These are phyloP conservation scores for Nezara viridula DNA, from an alignment of 2,888 invertebrate genomes.

Conservation along the genomic window DNA sequence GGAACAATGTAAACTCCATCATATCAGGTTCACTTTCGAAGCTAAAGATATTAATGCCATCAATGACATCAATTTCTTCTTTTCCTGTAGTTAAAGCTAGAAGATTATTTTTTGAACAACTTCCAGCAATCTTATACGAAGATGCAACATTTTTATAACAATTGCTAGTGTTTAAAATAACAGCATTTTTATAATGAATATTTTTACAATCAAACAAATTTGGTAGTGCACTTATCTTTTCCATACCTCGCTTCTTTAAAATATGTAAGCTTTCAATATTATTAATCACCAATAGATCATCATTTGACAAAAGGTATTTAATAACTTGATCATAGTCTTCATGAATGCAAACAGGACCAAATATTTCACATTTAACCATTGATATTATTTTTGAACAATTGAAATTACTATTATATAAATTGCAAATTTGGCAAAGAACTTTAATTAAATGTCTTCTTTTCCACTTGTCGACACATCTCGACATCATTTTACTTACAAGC, in stretches of 20 bases:
- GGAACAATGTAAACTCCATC: slow-evolving; percentile 29
- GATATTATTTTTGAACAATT: background rate
- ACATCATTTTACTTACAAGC: background rate
- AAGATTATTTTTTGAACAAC: slow-evolving; percentile 23
- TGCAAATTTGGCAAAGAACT: background rate
- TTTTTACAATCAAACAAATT: background rate
- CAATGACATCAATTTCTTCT: slow-evolving; percentile 48
- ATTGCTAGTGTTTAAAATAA: background rate
- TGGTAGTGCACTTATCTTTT: background rate
- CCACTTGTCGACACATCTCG: background rate
- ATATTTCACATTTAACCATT: background rate
- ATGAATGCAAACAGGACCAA: background rate
- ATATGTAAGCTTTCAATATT: background rate
- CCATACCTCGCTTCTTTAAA: background rate
- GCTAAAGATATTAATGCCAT: slow-evolving; percentile 45
- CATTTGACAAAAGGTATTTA: background rate
- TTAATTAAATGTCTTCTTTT: background rate
- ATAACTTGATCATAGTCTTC: background rate
- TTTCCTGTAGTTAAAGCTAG: slow-evolving; percentile 44
- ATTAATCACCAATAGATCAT: background rate
- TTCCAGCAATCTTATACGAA: background rate
- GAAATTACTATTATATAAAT: background rate
- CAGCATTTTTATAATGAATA: background rate
- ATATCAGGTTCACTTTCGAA: slow-evolving; percentile 54
- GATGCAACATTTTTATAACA: background rate